A percentile compares a stretch with the other conserved stretches of the same genome.
Evolutionary conservation across 2,888 invertebrate species (phyloP).

Genomic region (Diplolepis rosae): DNA sequence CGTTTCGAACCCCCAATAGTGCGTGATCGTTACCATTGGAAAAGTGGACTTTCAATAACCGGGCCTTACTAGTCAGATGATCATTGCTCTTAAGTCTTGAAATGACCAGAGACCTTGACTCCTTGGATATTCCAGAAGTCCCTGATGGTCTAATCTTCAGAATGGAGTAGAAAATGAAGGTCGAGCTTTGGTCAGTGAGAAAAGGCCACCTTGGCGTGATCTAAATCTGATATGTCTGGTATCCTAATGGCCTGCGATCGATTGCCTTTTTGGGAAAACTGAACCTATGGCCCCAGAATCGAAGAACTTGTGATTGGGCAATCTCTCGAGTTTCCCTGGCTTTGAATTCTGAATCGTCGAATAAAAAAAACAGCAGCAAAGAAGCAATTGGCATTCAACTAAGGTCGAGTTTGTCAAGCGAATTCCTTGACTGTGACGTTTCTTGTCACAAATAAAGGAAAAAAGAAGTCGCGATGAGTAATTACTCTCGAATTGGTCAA

Average conservation of each 20-base stretch:
- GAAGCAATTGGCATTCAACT: constrained; percentile 20
- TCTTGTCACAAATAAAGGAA: constrained; percentile 11
- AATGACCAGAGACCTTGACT: constrained; percentile 21
- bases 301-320: constrained; percentile 47
- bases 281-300: constrained; percentile 48
- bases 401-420: constrained; percentile 26
- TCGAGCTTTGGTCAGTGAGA: constrained; percentile 41
- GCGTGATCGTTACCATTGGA: constrained; percentile 28
- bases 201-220: constrained; percentile 66
- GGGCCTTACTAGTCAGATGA: neutral
- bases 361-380: constrained; percentile 4
- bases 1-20: constrained; percentile 63
- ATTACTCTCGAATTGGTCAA: neutral
- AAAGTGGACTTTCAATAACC: neutral
- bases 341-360: constrained; percentile 10
- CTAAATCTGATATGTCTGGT: constrained; percentile 49
- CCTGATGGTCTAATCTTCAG: constrained; percentile 33
- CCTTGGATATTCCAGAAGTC: constrained; percentile 34
- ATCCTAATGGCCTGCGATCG: constrained; percentile 49
- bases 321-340: constrained; percentile 36
- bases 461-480: neutral
- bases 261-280: constrained; percentile 64
- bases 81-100: neutral
- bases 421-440: constrained; percentile 29
- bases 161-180: constrained; percentile 45